Conservation (phyloP, 2,797 vertebrate genomes). For the Orestias chungarensis region DNA sequence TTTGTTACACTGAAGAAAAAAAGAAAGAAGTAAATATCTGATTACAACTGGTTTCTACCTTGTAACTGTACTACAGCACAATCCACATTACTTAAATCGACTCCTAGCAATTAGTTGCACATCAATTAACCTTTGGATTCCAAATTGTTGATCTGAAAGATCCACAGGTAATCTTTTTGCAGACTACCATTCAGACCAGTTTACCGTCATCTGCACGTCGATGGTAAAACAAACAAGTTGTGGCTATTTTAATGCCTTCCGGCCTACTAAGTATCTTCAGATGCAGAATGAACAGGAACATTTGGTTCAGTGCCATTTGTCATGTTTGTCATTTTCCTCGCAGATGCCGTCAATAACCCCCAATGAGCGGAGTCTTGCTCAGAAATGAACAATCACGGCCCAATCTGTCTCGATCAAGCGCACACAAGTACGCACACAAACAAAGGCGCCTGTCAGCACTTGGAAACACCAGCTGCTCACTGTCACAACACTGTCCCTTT, state of each 20-base stretch:
- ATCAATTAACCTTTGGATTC: slow-evolving; percentile 29
- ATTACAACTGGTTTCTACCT: slow-evolving; percentile 1
- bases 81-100: slow-evolving; percentile 12
- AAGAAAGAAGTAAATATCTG: neutral
- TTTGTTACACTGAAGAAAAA: neutral
- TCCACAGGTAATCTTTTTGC: slow-evolving; percentile 28
- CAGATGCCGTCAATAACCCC: slow-evolving; percentile 71
- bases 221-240: slow-evolving; percentile 35
- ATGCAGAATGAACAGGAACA: slow-evolving; percentile 57
- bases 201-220: slow-evolving; percentile 10
- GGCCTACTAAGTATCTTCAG: slow-evolving; percentile 40
- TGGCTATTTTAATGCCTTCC: slow-evolving; percentile 31
- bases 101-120: slow-evolving; percentile 38
- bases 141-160: slow-evolving; percentile 44
- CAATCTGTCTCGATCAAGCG: slow-evolving; percentile 73
- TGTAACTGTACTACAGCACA: slow-evolving; percentile 19
- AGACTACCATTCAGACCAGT: slow-evolving; percentile 38
- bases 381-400: slow-evolving; percentile 71
- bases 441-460: slow-evolving; percentile 62
- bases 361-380: slow-evolving; percentile 56
- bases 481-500: slow-evolving; percentile 73
- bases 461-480: slow-evolving; percentile 77
- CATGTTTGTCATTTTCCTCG: slow-evolving; percentile 54
- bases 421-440: slow-evolving; percentile 14
- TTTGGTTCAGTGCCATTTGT: slow-evolving; percentile 67